These are phyloP conservation scores for Tympanuchus pallidicinctus DNA, from an alignment of 2,113 vertebrate genomes.

Conservation along the genomic window DNA sequence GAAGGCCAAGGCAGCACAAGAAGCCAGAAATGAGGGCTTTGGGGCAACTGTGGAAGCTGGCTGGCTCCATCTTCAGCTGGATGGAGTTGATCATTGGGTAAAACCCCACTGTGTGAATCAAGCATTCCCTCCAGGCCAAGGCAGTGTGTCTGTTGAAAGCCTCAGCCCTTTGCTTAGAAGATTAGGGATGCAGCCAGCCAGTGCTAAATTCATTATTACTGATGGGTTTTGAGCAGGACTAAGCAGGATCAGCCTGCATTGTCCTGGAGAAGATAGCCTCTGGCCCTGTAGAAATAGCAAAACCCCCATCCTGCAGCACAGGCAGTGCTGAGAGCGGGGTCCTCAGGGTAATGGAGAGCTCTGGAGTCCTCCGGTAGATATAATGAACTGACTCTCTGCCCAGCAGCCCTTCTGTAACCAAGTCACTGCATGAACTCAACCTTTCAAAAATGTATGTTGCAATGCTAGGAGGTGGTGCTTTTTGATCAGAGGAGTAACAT, in stretches of 20 bases:
- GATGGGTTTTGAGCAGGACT: background rate
- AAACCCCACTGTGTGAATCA: background rate
- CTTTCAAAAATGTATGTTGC: background rate
- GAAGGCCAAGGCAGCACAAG: background rate
- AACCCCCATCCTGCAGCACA: background rate
- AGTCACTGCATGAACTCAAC: background rate
- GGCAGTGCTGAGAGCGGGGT: background rate
- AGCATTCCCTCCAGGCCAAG: background rate
- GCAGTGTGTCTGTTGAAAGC: background rate
- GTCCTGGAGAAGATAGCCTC: background rate
- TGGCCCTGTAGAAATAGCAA: background rate
- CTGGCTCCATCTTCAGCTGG: background rate
- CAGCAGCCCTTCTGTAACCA: background rate
- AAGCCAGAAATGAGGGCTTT: background rate
- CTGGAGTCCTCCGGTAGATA: background rate
- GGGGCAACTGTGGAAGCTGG: background rate
- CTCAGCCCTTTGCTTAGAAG: background rate
- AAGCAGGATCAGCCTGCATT: background rate
- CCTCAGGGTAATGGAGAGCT: background rate
- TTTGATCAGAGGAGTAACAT: background rate
- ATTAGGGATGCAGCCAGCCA: background rate
- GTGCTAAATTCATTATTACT: background rate
- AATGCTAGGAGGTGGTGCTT: background rate
- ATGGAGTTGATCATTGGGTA: background rate
- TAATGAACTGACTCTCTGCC: background rate